phyloP scores from a whole-genome alignment of 2,888 invertebrate genomes.

The Spisula subtruncata region DNA sequence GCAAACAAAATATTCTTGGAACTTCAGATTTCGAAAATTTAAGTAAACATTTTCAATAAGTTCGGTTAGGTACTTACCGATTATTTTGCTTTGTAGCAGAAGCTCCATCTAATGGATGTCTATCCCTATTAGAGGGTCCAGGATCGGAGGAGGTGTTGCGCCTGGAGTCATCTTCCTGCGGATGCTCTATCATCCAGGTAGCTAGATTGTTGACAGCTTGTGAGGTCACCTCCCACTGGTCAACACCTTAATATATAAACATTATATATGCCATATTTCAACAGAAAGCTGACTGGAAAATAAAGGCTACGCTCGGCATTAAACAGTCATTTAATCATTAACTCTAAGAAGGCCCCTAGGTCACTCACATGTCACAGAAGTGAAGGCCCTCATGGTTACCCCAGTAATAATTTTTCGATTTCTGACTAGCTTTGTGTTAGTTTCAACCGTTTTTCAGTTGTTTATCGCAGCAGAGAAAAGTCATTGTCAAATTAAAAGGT shows the following conservation, averaged over 20 bases:
- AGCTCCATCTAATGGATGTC: slow-evolving; percentile 53
- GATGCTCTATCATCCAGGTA: slow-evolving; percentile 91
- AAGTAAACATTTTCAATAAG: too few species aligned
- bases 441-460: too few species aligned
- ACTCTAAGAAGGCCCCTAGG: too few species aligned
- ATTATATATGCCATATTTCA: too few species aligned
- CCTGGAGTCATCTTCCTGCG: slow-evolving; percentile 80
- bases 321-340: background rate
- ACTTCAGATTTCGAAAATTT: too few species aligned
- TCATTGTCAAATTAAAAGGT: too few species aligned
- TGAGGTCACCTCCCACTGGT: slow-evolving; percentile 87
- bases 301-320: too few species aligned
- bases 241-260: slow-evolving; percentile 57
- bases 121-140: slow-evolving; percentile 49
- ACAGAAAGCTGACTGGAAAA: too few species aligned
- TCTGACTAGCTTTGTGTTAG: background rate
- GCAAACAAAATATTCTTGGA: too few species aligned
- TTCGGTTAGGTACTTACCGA: slow-evolving; percentile 32
- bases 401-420: background rate
- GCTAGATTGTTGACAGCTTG: slow-evolving; percentile 90
- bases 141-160: slow-evolving; percentile 43
- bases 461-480: too few species aligned
- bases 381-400: too few species aligned
- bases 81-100: slow-evolving; percentile 58
- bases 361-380: too few species aligned